These are phyloP conservation scores for Homarus gammarus DNA, from an alignment of 2,888 invertebrate species.

Conservation along the genomic window DNA sequence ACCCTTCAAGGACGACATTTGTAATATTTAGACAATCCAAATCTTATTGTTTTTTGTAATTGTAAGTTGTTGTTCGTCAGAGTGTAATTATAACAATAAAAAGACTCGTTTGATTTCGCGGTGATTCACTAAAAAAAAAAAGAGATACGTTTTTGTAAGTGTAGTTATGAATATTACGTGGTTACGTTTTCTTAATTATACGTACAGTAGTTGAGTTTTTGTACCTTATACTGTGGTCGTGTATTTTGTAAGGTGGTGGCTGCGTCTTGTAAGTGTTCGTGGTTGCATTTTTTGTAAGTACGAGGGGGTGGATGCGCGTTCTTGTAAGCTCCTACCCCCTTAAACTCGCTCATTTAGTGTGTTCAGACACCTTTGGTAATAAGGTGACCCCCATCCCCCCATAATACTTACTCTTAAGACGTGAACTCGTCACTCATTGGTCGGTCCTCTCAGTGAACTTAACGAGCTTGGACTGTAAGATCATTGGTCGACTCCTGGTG, in stretches of 20 bases:
- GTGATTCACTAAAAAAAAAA: not conserved
- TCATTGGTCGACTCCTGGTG: conserved; percentile 37
- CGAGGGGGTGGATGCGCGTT: not conserved
- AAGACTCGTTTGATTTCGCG: not conserved
- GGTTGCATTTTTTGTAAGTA: conserved; percentile 31
- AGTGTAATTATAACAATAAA: not conserved
- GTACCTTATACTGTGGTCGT: not conserved
- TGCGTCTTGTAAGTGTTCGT: conserved; percentile 32
- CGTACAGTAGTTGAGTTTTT: conserved; percentile 13
- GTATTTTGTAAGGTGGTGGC: not conserved
- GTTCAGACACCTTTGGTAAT: conserved; percentile 41
- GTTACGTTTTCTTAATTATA: conserved; percentile 29
- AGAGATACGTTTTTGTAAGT: not conserved
- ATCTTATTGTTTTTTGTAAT: conserved; percentile 22
- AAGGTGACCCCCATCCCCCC: conserved; percentile 10
- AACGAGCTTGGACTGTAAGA: conserved; percentile 16
- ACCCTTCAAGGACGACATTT: not conserved
- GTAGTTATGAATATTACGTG: not conserved
- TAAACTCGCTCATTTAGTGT: conserved; percentile 60
- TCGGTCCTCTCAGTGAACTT: conserved; percentile 1
- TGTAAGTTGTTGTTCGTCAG: conserved; percentile 21
- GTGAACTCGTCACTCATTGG: not conserved
- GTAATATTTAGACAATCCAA: conserved; percentile 55
- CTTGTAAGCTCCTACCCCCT: not conserved
- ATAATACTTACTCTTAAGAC: not conserved